A percentile compares a stretch with the other conserved stretches of the same genome.
Evolutionary conservation across 2,113 vertebrate genomes (phyloP).

Genomic region (Pygoscelis adeliae): DNA sequence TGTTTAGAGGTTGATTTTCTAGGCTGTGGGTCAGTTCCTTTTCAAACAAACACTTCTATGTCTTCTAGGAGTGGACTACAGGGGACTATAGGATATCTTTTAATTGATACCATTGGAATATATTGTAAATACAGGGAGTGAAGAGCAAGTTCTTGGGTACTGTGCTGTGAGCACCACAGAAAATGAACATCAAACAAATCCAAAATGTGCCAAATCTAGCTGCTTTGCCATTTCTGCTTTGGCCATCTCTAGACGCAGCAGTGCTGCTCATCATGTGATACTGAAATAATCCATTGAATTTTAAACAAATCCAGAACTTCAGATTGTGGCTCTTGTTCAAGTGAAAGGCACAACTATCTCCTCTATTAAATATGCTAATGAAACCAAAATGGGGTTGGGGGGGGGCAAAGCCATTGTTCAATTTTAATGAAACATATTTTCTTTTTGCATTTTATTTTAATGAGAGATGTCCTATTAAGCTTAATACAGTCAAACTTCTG

Average conservation of each 20-base stretch:
- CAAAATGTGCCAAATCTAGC: not conserved
- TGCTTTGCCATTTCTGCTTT: not conserved
- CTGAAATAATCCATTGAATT: not conserved
- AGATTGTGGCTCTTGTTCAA: not conserved
- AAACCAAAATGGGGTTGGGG: not conserved
- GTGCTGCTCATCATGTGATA: rapidly evolving
- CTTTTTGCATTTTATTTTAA: constrained; percentile 33
- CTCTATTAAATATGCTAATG: constrained; percentile 56
- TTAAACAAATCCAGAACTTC: not conserved
- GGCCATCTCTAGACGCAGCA: not conserved
- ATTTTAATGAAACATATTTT: constrained; percentile 41
- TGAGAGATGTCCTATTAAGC: constrained; percentile 16
- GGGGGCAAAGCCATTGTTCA: not conserved
- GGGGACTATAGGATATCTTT: not conserved
- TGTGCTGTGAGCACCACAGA: not conserved
- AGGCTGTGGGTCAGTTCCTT: not conserved
- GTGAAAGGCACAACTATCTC: not conserved
- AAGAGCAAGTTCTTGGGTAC: not conserved
- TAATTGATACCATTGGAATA: not conserved
- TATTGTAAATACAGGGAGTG: not conserved
- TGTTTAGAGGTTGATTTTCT: not conserved
- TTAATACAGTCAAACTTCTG: constrained; percentile 43
- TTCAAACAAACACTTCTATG: not conserved
- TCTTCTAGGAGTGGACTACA: not conserved
- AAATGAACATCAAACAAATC: not conserved